These are phyloP conservation scores for Umimayanthus chanpuru DNA, from an alignment of 92 coral and sea anemone species.

Conservation along the genomic window DNA sequence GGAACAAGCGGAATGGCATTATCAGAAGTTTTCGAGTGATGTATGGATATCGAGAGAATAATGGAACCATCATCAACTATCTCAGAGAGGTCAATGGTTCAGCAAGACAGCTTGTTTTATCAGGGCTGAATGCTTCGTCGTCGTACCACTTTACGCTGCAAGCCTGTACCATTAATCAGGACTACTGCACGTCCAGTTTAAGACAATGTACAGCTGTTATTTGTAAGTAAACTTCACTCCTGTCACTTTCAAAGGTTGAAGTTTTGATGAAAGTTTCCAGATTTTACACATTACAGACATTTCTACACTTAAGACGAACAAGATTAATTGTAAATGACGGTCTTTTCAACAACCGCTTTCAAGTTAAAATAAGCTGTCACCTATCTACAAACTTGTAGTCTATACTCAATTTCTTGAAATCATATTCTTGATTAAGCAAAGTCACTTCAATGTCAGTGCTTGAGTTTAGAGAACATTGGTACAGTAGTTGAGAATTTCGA, in stretches of 20 bases:
- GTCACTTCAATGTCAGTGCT: no score
- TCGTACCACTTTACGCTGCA: not conserved
- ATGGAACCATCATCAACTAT: not conserved
- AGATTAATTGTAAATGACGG: not conserved
- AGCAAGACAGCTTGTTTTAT: constrained; percentile 2
- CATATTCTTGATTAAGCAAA: not conserved
- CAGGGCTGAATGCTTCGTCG: constrained; percentile 14
- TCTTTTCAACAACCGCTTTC: not conserved
- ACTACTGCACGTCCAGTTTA: not conserved
- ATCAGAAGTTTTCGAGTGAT: constrained; percentile 4
- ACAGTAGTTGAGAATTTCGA: not conserved
- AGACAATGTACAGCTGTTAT: not conserved
- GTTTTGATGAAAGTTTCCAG: not conserved
- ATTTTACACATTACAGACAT: not conserved
- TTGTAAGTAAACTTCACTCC: not conserved
- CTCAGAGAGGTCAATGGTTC: not conserved
- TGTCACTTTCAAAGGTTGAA: not conserved
- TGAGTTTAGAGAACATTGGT: not conserved
- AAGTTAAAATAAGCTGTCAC: not conserved
- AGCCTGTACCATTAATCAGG: constrained; percentile 22
- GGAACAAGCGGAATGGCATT: constrained; percentile 8
- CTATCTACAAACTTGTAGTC: not conserved
- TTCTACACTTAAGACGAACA: not conserved
- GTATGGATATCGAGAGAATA: not conserved
- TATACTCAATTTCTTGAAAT: no score